Conservation (phyloP, 2,113 vertebrate species). For the Gobio gobio region DNA sequence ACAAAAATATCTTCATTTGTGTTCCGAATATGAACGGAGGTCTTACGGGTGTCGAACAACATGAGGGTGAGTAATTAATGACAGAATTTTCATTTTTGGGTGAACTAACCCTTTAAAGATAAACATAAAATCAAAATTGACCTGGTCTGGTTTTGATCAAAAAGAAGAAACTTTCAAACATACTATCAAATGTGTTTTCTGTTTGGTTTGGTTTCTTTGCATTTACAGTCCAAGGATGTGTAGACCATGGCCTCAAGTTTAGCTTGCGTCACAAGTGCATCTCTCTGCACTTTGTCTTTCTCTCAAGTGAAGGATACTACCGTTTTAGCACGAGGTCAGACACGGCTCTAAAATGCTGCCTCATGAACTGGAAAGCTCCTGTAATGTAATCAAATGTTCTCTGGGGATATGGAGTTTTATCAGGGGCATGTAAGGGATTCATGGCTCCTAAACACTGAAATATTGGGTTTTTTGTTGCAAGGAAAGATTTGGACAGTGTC, state of each 20-base stretch:
- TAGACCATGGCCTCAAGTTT: slow-evolving; percentile 17
- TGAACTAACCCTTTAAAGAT: too few relatives aligned
- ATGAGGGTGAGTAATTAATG: too few relatives aligned
- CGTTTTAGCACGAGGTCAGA: slow-evolving; percentile 29
- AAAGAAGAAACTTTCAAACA: neutral
- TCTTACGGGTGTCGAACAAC: too few relatives aligned
- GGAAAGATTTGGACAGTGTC: slow-evolving; percentile 21
- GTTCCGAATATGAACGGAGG: too few relatives aligned
- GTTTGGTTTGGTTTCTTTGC: neutral
- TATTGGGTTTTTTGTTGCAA: neutral
- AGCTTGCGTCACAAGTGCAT: slow-evolving; percentile 1
- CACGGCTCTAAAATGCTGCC: neutral
- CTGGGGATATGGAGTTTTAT: neutral
- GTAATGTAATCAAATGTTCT: slow-evolving; percentile 32
- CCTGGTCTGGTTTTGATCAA: neutral
- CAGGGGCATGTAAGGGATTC: neutral
- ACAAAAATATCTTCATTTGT: too few relatives aligned
- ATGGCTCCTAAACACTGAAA: slow-evolving; percentile 23
- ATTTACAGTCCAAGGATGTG: neutral
- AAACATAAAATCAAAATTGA: neutral
- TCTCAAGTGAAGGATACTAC: neutral
- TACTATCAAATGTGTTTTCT: neutral
- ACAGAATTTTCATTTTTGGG: too few relatives aligned
- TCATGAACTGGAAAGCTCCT: slow-evolving; percentile 13
- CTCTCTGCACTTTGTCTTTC: slow-evolving; percentile 1